phyloP scores from a whole-genome alignment of 2,797 vertebrate species.

The Sebastes nivosus region DNA sequence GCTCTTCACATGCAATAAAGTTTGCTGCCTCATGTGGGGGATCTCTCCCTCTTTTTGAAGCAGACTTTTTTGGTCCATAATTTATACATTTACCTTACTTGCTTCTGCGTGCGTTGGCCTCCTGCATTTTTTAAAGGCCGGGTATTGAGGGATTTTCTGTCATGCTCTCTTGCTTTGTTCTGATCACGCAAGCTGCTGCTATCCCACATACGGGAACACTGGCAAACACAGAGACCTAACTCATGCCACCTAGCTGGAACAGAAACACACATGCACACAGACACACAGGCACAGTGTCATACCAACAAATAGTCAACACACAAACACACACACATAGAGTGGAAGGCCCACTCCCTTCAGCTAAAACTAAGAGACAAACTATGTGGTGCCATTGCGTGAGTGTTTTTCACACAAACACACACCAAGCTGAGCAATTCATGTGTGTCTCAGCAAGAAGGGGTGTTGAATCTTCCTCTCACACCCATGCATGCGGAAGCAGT shows the following conservation, averaged over 20 bases:
- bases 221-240: conserved; percentile 48
- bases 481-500: conserved; percentile 68
- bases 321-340: not conserved
- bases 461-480: conserved; percentile 63
- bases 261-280: conserved; percentile 28
- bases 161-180: conserved; percentile 86
- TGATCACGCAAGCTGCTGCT: conserved; percentile 87
- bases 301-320: conserved; percentile 13
- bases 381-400: conserved; percentile 51
- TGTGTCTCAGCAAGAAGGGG: conserved; percentile 56
- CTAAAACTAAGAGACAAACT: conserved; percentile 11
- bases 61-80: conserved; percentile 81
- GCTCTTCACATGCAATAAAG: conserved; percentile 75
- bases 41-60: conserved; percentile 81
- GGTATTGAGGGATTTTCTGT: conserved; percentile 91
- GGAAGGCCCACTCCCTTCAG: conserved; percentile 21
- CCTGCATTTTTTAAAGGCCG: conserved; percentile 93
- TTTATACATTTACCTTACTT: conserved; percentile 84
- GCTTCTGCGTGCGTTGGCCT: conserved; percentile 87
- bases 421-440: conserved; percentile 42
- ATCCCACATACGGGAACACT: conserved; percentile 77
- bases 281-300: conserved; percentile 20
- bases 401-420: conserved; percentile 55
- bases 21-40: conserved; percentile 81
- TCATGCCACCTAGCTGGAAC: conserved; percentile 43